phyloP scores from a whole-genome alignment of 2,797 vertebrate genomes.

The Oreochromis mossambicus region DNA sequence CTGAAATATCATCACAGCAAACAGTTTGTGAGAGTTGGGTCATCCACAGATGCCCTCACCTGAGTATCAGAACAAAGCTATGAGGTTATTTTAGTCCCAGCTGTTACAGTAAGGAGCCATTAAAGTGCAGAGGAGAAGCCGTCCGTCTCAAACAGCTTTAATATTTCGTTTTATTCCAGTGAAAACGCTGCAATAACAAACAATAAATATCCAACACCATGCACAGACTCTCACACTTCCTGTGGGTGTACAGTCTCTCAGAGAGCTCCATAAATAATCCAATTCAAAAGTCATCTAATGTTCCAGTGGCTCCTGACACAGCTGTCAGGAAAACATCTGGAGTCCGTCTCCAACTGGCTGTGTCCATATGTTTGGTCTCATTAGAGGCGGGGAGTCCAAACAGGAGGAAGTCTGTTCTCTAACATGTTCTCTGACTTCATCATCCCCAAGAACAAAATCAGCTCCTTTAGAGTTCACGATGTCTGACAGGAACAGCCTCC shows the following conservation, averaged over 20 bases:
- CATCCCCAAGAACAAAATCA: background rate
- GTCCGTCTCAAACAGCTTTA: background rate
- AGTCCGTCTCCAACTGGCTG: background rate
- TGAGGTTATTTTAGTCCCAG: background rate
- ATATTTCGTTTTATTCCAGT: background rate
- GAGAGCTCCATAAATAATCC: background rate
- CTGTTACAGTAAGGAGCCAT: background rate
- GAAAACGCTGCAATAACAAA: background rate
- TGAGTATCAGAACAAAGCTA: background rate
- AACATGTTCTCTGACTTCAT: background rate
- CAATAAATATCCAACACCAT: constrained; percentile 23
- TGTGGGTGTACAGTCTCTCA: background rate
- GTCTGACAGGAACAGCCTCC: background rate
- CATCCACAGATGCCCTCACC: background rate
- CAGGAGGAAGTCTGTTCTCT: background rate
- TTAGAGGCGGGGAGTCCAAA: background rate
- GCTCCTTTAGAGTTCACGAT: background rate
- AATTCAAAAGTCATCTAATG: background rate
- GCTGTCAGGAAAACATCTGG: background rate
- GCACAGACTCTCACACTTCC: background rate
- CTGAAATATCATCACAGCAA: background rate
- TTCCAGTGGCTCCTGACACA: background rate
- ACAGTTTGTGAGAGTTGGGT: background rate
- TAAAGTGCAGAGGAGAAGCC: background rate
- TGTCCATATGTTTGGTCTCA: background rate